These are phyloP conservation scores for Gobiocypris rarus DNA, from an alignment of 2,113 vertebrate species.

Conservation along the genomic window DNA sequence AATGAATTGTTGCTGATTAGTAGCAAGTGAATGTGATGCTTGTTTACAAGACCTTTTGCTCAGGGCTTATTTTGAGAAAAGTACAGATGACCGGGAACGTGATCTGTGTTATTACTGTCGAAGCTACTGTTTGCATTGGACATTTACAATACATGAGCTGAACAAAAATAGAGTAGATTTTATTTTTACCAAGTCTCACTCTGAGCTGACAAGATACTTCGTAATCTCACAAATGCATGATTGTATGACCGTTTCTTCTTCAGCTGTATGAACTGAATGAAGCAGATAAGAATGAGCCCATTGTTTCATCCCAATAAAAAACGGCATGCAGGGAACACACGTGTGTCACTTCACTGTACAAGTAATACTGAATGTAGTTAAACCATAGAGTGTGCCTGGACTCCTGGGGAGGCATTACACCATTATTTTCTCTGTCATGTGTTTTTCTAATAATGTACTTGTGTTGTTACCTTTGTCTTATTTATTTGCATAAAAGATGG, in stretches of 20 bases:
- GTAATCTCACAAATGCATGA: constrained; percentile 30
- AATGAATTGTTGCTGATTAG: constrained; percentile 28
- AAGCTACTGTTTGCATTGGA: constrained; percentile 1
- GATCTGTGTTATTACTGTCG: constrained; percentile 27
- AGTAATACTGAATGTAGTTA: background rate
- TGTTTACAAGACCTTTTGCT: constrained; percentile 75
- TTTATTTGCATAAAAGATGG: background rate
- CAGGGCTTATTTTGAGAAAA: constrained; percentile 73
- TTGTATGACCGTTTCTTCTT: constrained; percentile 7
- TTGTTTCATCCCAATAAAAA: background rate
- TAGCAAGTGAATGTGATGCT: constrained; percentile 63
- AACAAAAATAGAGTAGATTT: no score
- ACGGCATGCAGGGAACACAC: background rate
- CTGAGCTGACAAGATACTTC: background rate
- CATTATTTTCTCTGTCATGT: background rate
- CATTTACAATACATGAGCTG: background rate
- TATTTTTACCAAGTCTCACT: background rate
- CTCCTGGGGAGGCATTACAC: background rate
- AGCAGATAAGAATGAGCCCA: background rate
- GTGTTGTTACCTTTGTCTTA: background rate
- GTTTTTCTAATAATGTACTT: background rate
- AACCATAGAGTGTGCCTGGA: background rate
- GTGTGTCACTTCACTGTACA: background rate
- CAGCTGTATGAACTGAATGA: constrained; percentile 1
- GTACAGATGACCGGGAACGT: constrained; percentile 69